Evolutionary conservation across 2,113 vertebrate species (phyloP).

Genomic region (Mormyrus iriodes): DNA sequence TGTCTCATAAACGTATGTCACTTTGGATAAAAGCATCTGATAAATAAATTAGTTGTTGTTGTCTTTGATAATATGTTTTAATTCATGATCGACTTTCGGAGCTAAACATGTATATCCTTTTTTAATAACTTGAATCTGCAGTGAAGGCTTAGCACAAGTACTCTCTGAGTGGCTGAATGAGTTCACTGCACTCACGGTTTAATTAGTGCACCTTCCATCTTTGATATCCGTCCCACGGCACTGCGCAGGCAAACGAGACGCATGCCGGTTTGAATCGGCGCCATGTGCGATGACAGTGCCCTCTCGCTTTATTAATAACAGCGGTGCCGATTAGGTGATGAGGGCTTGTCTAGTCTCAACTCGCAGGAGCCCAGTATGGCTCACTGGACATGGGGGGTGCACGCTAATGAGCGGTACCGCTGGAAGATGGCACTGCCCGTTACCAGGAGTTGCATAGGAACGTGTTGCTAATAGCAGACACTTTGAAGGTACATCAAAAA

Average conservation of each 20-base stretch:
- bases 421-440: neutral
- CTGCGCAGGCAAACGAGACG: neutral
- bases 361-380: neutral
- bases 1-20: neutral
- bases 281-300: neutral
- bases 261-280: neutral
- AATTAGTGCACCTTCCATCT: constrained; percentile 10
- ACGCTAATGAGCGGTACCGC: neutral
- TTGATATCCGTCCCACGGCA: neutral
- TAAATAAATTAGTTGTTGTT: neutral
- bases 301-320: constrained; percentile 10
- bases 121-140: neutral
- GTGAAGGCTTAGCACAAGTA: constrained; percentile 11
- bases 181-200: neutral
- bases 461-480: neutral
- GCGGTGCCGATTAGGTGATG: neutral
- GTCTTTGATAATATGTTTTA: neutral
- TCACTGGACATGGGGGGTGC: neutral
- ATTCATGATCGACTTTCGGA: neutral
- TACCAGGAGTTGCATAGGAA: neutral
- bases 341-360: neutral
- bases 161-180: neutral
- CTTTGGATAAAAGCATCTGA: neutral
- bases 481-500: neutral
- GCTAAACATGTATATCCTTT: neutral